These are phyloP conservation scores for Pelodytes ibericus DNA, from an alignment of 2,797 vertebrate species.

Conservation along the genomic window DNA sequence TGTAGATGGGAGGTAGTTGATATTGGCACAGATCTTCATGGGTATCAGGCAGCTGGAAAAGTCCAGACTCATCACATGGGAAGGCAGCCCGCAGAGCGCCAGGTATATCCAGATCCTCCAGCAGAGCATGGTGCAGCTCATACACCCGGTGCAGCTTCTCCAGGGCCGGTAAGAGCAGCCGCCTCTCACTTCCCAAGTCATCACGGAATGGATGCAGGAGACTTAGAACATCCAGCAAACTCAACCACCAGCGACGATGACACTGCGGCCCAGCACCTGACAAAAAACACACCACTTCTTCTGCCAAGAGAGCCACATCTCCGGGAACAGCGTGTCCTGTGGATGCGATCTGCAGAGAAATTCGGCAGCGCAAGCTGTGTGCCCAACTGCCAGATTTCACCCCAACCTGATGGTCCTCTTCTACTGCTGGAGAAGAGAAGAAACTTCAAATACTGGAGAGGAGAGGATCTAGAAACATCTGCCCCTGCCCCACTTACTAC, in stretches of 20 bases:
- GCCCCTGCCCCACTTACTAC: no score
- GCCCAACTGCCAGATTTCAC: slow-evolving; percentile 5
- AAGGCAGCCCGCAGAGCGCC: slow-evolving; percentile 60
- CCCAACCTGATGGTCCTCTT: no score
- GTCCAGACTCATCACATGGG: slow-evolving; percentile 55
- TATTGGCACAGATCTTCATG: slow-evolving; percentile 39
- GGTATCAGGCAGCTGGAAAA: slow-evolving; percentile 25
- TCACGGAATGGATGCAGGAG: slow-evolving; percentile 59
- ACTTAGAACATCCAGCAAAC: slow-evolving; percentile 59
- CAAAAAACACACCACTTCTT: slow-evolving; percentile 58
- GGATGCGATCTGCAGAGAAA: background rate
- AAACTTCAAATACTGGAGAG: no score
- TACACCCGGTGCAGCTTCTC: slow-evolving; percentile 60
- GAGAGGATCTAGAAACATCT: no score
- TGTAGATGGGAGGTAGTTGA: slow-evolving; percentile 56
- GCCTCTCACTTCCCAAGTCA: slow-evolving; percentile 34
- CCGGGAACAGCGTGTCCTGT: background rate
- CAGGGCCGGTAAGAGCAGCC: slow-evolving; percentile 61
- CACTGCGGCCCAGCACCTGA: slow-evolving; percentile 42
- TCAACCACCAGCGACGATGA: slow-evolving; percentile 59
- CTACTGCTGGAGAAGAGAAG: no score
- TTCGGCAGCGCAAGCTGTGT: background rate
- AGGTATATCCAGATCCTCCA: slow-evolving; percentile 60
- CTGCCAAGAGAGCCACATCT: slow-evolving; percentile 52
- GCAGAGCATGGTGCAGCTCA: slow-evolving; percentile 45